Base-by-base conservation (phyloP, 2,797 vertebrate genomes). In the Clarias fuscus region DNA sequence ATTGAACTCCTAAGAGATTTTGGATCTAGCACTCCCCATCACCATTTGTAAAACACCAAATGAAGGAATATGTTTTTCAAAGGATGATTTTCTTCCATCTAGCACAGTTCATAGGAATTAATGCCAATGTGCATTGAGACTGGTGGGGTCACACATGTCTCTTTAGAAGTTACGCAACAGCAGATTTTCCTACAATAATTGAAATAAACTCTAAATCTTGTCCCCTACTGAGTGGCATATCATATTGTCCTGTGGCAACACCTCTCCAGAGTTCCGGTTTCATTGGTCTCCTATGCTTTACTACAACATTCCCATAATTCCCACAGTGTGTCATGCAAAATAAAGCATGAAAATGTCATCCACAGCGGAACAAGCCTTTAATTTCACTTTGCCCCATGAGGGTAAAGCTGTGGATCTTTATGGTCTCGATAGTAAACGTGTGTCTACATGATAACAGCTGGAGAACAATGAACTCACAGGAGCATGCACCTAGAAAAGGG, bases 381-480 rank as follows among this genome's bases (percentile, higher is more conserved):
- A 30, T 79, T 76, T n/a, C 13, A 64, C 59, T 72, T 17, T 59
- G 61, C 58, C 83, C 84, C 65, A 70, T 59, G 83, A 85, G 87
- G 72, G 68, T n/a, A 13, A 59, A 82, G 15, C 40, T 70, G 68
- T 72, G 70, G 68, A 61, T 85, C 73, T 37, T 40, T 65, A 77
- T 22, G 33, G 71, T 43, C 33, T 62, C 73, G 5, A 53, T 53
- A 64, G 86, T 86, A 90, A 85, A 84, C 81, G 72, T 85, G 88
- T 77, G 88, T 82, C 86, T 86, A 59, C 88, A 81, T 88, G 86
- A 88, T 88, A 88, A 88, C 86, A 87, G 86, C 89, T 90, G 87
- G 89, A 91, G 91, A 82, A 91, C 89, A 92, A 91, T 88, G 87
- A 84, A 71, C 85, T 89, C 90, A 15, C 89, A 84, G 87, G 86